Evolutionary conservation across 2,113 vertebrate species (phyloP).

Genomic region (Propithecus coquereli): DNA sequence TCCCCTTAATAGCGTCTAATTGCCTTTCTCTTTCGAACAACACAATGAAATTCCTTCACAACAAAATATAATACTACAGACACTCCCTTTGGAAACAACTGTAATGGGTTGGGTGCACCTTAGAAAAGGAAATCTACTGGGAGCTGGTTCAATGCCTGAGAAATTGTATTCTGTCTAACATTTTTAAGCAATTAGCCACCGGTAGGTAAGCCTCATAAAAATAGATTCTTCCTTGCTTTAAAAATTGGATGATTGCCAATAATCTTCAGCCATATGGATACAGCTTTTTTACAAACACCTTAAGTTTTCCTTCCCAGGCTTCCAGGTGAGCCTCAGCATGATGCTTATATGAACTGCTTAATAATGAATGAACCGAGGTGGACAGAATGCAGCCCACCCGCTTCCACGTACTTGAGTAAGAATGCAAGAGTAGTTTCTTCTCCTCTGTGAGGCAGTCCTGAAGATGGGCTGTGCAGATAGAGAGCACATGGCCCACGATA

Average conservation of each 20-base stretch:
- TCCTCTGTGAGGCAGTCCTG: neutral
- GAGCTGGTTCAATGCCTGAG: neutral
- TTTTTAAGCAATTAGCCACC: constrained; percentile 19
- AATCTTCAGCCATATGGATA: neutral
- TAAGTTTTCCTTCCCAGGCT: neutral
- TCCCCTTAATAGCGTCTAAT: neutral
- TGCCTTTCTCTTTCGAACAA: constrained; percentile 27
- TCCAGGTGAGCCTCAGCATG: neutral
- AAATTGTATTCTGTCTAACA: constrained; percentile 4
- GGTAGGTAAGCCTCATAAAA: constrained; percentile 6
- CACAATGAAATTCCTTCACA: neutral
- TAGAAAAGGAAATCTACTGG: neutral
- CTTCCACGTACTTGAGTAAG: neutral
- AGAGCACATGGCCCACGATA: neutral
- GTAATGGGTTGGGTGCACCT: neutral
- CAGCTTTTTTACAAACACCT: neutral
- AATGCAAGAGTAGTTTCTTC: neutral
- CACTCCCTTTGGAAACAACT: neutral
- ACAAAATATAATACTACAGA: neutral
- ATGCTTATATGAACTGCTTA: neutral
- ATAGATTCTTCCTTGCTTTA: constrained; percentile 27
- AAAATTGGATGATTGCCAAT: constrained; percentile 42
- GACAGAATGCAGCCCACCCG: too few species aligned
- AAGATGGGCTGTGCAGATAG: neutral
- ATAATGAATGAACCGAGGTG: neutral